Percentiles rank a stretch among this genome's conserved stretches.
These are phyloP conservation scores for Trachymyrmex cornetzi DNA, from an alignment of 1,140 invertebrate species.

Conservation along the genomic window DNA sequence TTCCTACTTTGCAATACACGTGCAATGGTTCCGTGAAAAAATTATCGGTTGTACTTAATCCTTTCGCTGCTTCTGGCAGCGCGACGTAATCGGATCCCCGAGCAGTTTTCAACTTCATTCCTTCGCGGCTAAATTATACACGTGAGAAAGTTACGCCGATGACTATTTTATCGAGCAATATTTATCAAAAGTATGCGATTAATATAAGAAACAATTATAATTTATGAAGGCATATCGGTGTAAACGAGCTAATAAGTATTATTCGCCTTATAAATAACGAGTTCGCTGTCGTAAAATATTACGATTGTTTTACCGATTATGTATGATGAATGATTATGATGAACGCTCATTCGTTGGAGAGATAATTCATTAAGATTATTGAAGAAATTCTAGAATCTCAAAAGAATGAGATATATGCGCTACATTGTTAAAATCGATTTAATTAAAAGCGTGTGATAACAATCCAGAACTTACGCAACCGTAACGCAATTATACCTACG, in stretches of 20 bases:
- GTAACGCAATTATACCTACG: neutral
- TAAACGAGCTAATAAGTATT: neutral
- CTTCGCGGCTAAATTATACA: slow-evolving; percentile 6
- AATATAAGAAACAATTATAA: neutral
- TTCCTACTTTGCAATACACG: slow-evolving; percentile 40
- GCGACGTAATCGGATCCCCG: neutral
- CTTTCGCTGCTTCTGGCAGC: slow-evolving; percentile 52
- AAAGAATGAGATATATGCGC: neutral
- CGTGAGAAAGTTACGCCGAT: slow-evolving; percentile 31
- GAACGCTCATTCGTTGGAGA: neutral
- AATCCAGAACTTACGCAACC: neutral
- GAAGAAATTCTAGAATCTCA: neutral
- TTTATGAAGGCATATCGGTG: neutral
- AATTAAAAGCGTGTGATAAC: neutral
- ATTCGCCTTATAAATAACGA: neutral
- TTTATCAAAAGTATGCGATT: neutral
- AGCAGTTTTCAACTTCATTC: neutral
- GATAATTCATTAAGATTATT: slow-evolving; percentile 29
- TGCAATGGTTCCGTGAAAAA: slow-evolving; percentile 28
- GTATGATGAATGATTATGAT: neutral
- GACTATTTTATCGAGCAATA: slow-evolving; percentile 3
- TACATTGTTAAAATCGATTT: slow-evolving; percentile 10
- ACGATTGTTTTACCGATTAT: neutral
- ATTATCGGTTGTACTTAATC: slow-evolving; percentile 1
- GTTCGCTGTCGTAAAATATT: neutral